Evolutionary conservation across 2,797 vertebrate species (phyloP).

Genomic region (Esox masquinongy): DNA sequence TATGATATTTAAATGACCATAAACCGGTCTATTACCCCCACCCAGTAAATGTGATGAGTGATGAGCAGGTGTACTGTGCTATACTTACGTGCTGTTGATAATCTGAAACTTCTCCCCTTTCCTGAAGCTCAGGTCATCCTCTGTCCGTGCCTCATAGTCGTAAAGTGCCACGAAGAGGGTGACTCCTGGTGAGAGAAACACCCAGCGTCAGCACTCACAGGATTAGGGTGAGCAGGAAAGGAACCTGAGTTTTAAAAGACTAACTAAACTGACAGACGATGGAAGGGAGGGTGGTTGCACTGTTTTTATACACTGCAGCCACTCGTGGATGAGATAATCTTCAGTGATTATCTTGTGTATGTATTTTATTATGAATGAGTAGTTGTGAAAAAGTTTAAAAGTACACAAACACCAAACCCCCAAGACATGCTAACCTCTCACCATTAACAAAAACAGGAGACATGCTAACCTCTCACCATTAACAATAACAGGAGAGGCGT

Average conservation of each 20-base stretch:
- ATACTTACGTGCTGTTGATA: conserved; percentile 96
- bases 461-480: too few species aligned
- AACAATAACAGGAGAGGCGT: too few species aligned
- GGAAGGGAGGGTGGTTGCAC: not conserved
- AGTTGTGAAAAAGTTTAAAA: too few species aligned
- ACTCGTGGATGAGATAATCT: not conserved
- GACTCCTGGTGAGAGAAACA: conserved; percentile 78
- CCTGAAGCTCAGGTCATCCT: conserved; percentile 96
- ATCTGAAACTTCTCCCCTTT: conserved; percentile 98
- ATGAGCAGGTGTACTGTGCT: conserved; percentile 23
- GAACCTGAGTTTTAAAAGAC: conserved; percentile 9
- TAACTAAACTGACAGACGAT: not conserved
- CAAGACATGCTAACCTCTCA: too few species aligned
- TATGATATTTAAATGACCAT: not conserved
- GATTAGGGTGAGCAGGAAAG: conserved; percentile 36
- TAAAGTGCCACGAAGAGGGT: conserved; percentile 98
- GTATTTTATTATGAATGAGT: too few species aligned
- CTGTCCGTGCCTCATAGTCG: conserved; percentile 94
- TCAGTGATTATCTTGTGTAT: too few species aligned
- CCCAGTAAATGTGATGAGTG: conserved; percentile 17
- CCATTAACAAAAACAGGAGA: too few species aligned
- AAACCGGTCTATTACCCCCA: not conserved
- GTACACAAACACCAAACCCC: too few species aligned
- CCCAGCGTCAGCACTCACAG: conserved; percentile 9
- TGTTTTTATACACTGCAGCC: not conserved